Percentiles rank a stretch among this genome's conserved stretches.
Evolutionary conservation across 64 coral and sea anemone genomes (phyloP).

Genomic region (Pocillopora verrucosa): DNA sequence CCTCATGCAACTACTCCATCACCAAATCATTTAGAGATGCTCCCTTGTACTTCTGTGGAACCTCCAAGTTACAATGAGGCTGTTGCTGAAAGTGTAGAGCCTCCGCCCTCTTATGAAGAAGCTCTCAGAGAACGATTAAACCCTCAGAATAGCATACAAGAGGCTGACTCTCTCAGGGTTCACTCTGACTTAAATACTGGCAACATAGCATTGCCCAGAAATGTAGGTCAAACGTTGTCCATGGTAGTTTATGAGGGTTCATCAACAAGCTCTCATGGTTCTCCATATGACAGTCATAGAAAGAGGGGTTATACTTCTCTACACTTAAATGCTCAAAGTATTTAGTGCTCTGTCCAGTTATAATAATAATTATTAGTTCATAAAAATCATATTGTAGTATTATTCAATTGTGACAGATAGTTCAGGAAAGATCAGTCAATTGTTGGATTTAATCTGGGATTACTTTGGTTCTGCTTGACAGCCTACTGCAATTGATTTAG

Average conservation of each 20-base stretch:
- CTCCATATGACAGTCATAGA: constrained; percentile 19
- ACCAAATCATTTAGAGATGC: constrained; percentile 24
- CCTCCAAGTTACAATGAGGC: constrained; percentile 68
- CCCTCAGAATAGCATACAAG: neutral
- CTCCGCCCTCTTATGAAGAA: constrained; percentile 62
- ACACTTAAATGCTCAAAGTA: constrained; percentile 10
- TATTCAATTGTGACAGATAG: too few relatives aligned
- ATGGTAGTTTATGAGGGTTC: constrained; percentile 3
- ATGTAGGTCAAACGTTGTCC: neutral
- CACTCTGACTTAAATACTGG: neutral
- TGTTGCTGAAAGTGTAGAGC: constrained; percentile 3
- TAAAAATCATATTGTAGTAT: too few relatives aligned
- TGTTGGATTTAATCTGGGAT: too few relatives aligned
- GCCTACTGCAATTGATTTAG: too few relatives aligned
- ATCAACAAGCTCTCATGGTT: neutral
- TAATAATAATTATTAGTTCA: neutral
- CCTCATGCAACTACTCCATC: constrained; percentile 27
- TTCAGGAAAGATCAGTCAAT: too few relatives aligned
- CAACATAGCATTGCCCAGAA: neutral
- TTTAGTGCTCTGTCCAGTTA: neutral
- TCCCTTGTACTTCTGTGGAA: neutral
- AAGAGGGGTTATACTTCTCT: neutral
- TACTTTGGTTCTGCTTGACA: too few relatives aligned
- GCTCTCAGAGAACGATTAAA: constrained; percentile 23
- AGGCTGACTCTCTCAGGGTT: neutral